Percentiles rank a stretch among this genome's conserved stretches.
These are phyloP conservation scores for Drosophila nigritarsus DNA, from an alignment of 2,888 invertebrate species.

Conservation along the genomic window DNA sequence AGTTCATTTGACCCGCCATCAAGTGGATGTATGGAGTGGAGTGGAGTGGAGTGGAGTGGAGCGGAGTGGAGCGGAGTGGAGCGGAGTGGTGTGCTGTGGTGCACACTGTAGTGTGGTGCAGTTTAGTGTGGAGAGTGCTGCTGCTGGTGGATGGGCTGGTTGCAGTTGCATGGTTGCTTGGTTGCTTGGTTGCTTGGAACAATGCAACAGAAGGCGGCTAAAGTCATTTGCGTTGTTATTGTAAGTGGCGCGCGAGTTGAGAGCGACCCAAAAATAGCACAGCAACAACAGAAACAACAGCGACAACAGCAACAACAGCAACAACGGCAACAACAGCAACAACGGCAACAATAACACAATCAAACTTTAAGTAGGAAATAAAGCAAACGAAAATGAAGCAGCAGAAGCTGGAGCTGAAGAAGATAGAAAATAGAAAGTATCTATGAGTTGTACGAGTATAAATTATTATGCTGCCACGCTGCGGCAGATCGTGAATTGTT, in stretches of 20 bases:
- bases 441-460: constrained; percentile 57
- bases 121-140: constrained; percentile 12
- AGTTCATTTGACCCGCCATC: constrained; percentile 74
- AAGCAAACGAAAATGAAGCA: constrained; percentile 38
- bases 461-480: constrained; percentile 56
- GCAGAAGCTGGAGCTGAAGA: not conserved
- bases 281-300: constrained; percentile 20
- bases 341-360: constrained; percentile 39
- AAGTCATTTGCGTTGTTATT: constrained; percentile 51
- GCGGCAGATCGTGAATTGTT: constrained; percentile 40
- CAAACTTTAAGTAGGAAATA: constrained; percentile 73
- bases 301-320: constrained; percentile 25
- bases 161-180: not conserved
- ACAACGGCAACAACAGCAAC: constrained; percentile 10
- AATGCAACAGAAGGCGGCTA: constrained; percentile 54
- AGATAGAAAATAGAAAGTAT: constrained; percentile 61
- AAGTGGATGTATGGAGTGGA: constrained; percentile 50
- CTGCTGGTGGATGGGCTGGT: not conserved
- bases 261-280: constrained; percentile 67
- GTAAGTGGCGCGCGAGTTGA: constrained; percentile 45
- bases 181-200: constrained; percentile 14
- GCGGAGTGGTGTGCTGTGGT: not conserved
- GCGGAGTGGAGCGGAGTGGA: constrained; percentile 5
- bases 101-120: not conserved
- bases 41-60: constrained; percentile 9